These are phyloP conservation scores for Aphelinus atriplicis DNA, from an alignment of 1,140 invertebrate species.

Conservation along the genomic window DNA sequence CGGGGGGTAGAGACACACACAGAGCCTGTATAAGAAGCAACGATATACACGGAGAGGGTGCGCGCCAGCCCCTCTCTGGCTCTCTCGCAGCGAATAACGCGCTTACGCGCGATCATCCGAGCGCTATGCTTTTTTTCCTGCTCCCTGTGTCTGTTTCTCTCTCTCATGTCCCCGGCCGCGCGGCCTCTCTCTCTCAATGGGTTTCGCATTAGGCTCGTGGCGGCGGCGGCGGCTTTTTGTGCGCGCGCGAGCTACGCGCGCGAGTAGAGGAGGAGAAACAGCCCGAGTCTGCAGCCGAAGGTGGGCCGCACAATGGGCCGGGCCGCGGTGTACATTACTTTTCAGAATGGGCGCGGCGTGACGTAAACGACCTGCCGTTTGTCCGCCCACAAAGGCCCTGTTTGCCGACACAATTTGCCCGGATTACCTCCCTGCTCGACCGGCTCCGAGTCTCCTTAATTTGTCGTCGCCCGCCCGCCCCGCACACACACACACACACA, in stretches of 20 bases:
- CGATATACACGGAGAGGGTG: too few species aligned
- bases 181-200: slow-evolving; percentile 31
- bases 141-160: too few species aligned
- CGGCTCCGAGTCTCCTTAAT: too few species aligned
- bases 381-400: slow-evolving; percentile 56
- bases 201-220: slow-evolving; percentile 36
- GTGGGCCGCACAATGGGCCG: slow-evolving; percentile 49
- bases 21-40: too few species aligned
- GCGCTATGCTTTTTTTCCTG: slow-evolving; percentile 49
- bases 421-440: slow-evolving; percentile 45
- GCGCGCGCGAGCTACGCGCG: not conserved
- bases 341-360: slow-evolving; percentile 64
- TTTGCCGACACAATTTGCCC: slow-evolving; percentile 64
- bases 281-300: slow-evolving; percentile 7
- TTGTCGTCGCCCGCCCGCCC: too few species aligned
- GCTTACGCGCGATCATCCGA: slow-evolving; percentile 64
- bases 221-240: too few species aligned
- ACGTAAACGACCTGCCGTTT: slow-evolving; percentile 59
- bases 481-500: too few species aligned
- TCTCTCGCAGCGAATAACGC: slow-evolving; percentile 62
- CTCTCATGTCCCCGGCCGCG: too few species aligned
- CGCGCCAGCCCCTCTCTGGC: too few species aligned
- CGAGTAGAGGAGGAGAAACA: not conserved
- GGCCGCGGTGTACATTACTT: slow-evolving; percentile 65
- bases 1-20: too few species aligned